These are phyloP conservation scores for Coelopa frigida DNA, from an alignment of 1,140 invertebrate genomes.

Conservation along the genomic window DNA sequence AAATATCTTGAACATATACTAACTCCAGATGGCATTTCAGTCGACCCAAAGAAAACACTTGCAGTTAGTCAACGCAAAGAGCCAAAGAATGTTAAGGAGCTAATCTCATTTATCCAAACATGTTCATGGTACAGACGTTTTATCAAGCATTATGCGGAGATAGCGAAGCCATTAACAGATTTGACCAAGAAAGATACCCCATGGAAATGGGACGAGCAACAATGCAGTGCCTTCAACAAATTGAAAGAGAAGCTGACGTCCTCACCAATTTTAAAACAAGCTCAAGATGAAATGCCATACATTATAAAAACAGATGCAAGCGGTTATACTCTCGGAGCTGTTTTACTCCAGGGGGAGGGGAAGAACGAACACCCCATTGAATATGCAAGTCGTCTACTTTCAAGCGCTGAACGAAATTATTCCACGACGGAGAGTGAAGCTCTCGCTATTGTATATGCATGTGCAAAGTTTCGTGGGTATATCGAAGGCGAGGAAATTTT, in stretches of 20 bases:
- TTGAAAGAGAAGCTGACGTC: slow-evolving; percentile 9
- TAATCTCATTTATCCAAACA: slow-evolving; percentile 19
- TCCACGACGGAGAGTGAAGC: slow-evolving; percentile 49
- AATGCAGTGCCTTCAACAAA: slow-evolving; percentile 6
- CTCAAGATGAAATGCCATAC: slow-evolving; percentile 22
- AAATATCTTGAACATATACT: neutral
- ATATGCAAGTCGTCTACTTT: no score
- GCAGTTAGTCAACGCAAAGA: slow-evolving; percentile 19
- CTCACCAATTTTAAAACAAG: slow-evolving; percentile 18
- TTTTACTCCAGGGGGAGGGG: no score
- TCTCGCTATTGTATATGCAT: slow-evolving; percentile 47
- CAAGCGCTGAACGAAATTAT: slow-evolving; percentile 13
- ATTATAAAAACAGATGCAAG: slow-evolving; percentile 33
- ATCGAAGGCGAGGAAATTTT: slow-evolving; percentile 45
- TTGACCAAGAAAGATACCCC: slow-evolving; percentile 16
- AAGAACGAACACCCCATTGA: no score
- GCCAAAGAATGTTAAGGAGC: slow-evolving; percentile 22
- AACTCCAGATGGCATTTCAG: no score
- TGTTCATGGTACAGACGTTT: slow-evolving; percentile 22
- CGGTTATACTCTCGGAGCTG: slow-evolving; percentile 35
- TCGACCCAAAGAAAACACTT: neutral
- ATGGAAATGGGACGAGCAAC: slow-evolving; percentile 12
- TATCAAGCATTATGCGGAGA: slow-evolving; percentile 17
- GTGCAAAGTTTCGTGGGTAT: slow-evolving; percentile 42
- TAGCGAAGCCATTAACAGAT: slow-evolving; percentile 14